Conservation (phyloP, 2,113 vertebrate species). For the Nerophis ophidion region DNA sequence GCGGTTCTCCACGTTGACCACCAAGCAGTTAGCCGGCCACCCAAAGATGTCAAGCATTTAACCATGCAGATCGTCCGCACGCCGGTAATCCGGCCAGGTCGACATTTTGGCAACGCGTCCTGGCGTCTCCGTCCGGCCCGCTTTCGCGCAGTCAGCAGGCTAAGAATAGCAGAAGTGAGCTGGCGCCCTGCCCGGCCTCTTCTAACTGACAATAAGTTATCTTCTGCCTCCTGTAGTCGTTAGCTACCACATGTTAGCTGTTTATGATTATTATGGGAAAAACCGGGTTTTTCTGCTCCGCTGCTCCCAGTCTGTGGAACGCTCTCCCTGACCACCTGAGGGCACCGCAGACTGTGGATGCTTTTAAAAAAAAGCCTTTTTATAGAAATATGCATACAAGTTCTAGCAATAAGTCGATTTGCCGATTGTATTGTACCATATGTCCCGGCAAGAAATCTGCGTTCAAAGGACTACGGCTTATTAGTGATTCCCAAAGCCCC, state of each 20-base stretch:
- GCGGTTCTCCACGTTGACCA: neutral
- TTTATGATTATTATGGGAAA: constrained; percentile 18
- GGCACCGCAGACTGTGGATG: no score
- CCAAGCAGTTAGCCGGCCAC: constrained; percentile 9
- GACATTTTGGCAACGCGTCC: constrained; percentile 61
- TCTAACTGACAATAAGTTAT: constrained; percentile 65
- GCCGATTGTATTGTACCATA: no score
- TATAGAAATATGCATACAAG: no score
- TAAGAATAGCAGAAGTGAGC: constrained; percentile 72
- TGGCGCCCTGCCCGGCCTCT: constrained; percentile 56
- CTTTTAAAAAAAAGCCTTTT: no score
- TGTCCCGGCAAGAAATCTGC: no score
- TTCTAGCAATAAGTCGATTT: no score
- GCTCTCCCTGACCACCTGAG: no score
- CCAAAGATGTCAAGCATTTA: constrained; percentile 1
- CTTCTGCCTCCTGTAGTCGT: constrained; percentile 33
- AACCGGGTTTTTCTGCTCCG: no score
- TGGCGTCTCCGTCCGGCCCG: constrained; percentile 53
- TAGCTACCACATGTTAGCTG: constrained; percentile 19
- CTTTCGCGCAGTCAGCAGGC: constrained; percentile 70
- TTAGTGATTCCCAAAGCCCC: no score
- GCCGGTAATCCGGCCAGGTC: constrained; percentile 38
- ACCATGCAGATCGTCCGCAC: neutral
- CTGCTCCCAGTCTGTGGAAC: no score
- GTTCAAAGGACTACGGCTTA: no score